Base-by-base conservation (phyloP, 1,140 invertebrate genomes). In the Solenopsis fugax region DNA sequence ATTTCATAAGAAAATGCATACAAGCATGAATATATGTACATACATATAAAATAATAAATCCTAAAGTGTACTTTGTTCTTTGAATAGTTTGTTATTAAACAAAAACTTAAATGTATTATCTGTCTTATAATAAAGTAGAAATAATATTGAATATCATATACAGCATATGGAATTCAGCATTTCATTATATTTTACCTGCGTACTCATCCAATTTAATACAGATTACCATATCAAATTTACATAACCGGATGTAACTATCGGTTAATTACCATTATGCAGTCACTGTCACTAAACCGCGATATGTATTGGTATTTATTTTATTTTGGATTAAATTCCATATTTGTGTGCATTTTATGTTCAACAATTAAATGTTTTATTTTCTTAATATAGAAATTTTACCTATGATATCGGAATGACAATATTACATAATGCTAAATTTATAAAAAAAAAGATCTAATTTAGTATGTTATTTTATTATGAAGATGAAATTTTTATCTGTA, bases 181-280 rank as follows among this genome's bases (percentile, higher is more conserved):
- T 67, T 1, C 12, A 67, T 67, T 67, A 52, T 56, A 21, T 72
- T 71, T 58, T 24, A 72, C 16, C 48, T 34, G 24, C 16, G 9
- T 34, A 72, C 13, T 58, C 18, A 82, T 67, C 21, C 16, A 41
- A 34, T 82, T 82, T 82, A 52, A 45, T 21, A 58, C 4, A 45
- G 13, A 56, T 82, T 82, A 48, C 37, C 13, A 67, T 80, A 58
- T 81, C 24, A 72, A 58, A 72, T 81, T 81, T 81, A 24, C 18
- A 67, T 50, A 29, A 58, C 1, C 18, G 16, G 56, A 58, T 82
- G 18, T 48, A 82, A 48, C 37, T 82, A 82, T 72, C 13, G 18
- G 2, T 72, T 82, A 72, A 82, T 56, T 10, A 58, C 24, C 41
- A 54, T 48, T 82, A 73, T 24, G 24, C 45, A 41, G 13, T 52